Base-by-base conservation (phyloP, 2,888 invertebrate species). In the Acrocera orbiculus region DNA sequence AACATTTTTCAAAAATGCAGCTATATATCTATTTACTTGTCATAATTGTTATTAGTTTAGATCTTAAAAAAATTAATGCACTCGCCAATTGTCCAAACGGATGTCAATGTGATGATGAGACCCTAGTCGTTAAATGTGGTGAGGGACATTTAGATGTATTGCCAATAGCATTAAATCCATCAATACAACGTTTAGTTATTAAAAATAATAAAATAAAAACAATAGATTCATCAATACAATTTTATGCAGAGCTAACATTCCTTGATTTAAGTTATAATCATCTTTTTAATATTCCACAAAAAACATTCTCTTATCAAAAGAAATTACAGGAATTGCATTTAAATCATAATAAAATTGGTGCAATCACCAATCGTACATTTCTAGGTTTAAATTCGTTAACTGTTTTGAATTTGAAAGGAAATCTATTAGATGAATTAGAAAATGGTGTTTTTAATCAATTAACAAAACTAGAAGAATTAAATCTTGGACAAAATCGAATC, bases 81-180 rank as follows among this genome's bases (percentile, higher is more conserved):
- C 40, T 76, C 42, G 77, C 77, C 35, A 76, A 81, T 62, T 90
- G 89, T 53, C 89, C 89, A n/a, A 70, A 63, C 40, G 81, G 79
- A 45, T 90, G 90, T 62, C 71, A 67, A 55, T 90, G 90, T 64
- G 81, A 89, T 62, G 89, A 90, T 53, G 85, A 85, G 44, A 85
- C 79, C 8, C 71, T 83, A 44, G 78, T 81, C 37, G 89, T 87
- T 30, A 75, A 76, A 44, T 90, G 89, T 61, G 76, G 82, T 47
- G 77, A 76, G 52, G 83, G 83, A 51, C 79, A 79, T 45, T 67
- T 90, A 40, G 86, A 86, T 62, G 83, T 86, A 34, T 71, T 90
- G 40, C 89, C 89, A 40, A 89, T 89, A 49, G 82, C 86, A 3
- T 65, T 90, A 42, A 90, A 90, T 63, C 92, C 92, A 25, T 80